Evolutionary conservation across 2,113 vertebrate species (phyloP).

Genomic region (Prunella fulvescens): DNA sequence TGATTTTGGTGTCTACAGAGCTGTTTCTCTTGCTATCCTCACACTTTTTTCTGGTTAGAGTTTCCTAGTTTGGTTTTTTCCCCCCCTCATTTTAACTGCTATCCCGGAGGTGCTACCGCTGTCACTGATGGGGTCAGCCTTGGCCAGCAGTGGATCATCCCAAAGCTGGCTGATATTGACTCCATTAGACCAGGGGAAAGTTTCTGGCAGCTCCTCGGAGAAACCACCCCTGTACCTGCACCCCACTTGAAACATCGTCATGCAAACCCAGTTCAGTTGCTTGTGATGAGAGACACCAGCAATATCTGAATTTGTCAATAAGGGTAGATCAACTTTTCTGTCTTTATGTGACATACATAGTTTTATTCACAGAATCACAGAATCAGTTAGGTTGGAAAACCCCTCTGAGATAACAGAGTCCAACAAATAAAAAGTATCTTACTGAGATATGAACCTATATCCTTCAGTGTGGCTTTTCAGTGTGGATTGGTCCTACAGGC

Average conservation of each 20-base stretch:
- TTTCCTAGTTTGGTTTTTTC: neutral
- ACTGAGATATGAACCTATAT: neutral
- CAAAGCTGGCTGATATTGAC: neutral
- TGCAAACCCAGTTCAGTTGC: neutral
- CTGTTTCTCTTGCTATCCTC: neutral
- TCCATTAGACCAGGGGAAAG: neutral
- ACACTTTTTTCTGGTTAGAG: neutral
- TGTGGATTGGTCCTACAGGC: neutral
- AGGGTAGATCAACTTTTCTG: neutral
- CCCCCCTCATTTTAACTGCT: neutral
- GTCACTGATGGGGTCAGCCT: neutral
- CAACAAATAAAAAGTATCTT: neutral
- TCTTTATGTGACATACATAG: neutral
- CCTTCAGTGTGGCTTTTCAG: neutral
- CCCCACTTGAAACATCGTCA: rapidly evolving
- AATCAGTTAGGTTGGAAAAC: neutral
- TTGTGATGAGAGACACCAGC: neutral
- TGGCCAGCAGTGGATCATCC: neutral
- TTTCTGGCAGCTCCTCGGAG: neutral
- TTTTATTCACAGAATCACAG: neutral
- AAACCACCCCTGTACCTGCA: neutral
- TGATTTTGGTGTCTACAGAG: neutral
- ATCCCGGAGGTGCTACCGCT: neutral
- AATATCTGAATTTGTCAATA: neutral
- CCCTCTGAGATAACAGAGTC: neutral